Percentiles rank a stretch among this genome's conserved stretches.
Conservation (phyloP, 2,113 vertebrate genomes). For the Condylura cristata region DNA sequence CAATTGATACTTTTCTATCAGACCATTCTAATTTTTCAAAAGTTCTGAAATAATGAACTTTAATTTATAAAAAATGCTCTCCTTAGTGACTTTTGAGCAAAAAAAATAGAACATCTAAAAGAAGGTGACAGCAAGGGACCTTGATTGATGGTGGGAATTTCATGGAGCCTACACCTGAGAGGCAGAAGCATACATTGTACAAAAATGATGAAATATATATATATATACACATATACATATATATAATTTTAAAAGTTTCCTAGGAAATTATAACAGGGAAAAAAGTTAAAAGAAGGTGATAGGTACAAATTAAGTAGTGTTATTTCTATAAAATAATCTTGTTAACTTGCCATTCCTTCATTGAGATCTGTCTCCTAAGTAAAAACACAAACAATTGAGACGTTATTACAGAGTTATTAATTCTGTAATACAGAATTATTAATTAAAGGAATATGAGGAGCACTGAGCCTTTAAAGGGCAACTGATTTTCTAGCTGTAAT, state of each 20-base stretch:
- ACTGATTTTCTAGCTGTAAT: not conserved
- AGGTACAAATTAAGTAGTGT: not conserved
- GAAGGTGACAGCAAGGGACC: no score
- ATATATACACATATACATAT: no score
- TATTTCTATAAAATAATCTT: not conserved
- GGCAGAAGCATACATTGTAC: no score
- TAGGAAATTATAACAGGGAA: no score
- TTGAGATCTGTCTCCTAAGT: not conserved
- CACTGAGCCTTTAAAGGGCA: not conserved
- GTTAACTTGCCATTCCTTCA: not conserved
- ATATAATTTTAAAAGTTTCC: no score
- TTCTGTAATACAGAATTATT: not conserved
- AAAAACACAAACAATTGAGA: not conserved
- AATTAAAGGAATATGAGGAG: not conserved
- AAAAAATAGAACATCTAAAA: not conserved
- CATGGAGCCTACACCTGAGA: no score
- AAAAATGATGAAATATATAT: no score
- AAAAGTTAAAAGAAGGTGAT: not conserved
- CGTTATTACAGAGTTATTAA: no score
- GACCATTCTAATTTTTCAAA: not conserved
- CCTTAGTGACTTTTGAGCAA: not conserved
- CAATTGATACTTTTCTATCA: not conserved
- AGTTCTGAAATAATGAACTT: not conserved
- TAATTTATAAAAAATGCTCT: not conserved
- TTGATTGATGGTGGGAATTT: no score